Conservation (phyloP, 1,140 invertebrate species). For the Pteromalus puparum region DNA sequence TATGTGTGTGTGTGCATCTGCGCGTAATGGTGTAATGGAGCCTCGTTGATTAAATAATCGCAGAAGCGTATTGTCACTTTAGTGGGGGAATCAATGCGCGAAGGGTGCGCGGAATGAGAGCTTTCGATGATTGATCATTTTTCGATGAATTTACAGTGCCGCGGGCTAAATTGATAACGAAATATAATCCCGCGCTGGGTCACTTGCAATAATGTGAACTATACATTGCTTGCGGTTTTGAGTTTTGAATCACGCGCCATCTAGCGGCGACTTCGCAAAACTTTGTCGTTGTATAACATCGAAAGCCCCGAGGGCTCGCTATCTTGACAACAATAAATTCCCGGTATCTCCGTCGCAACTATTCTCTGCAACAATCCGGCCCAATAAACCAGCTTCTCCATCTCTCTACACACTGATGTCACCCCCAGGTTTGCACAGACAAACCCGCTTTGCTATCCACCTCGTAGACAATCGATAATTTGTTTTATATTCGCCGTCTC, state of each 20-base stretch:
- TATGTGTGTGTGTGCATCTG: background rate
- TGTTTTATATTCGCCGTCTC: slow-evolving; percentile 25
- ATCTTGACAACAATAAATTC: too few relatives aligned
- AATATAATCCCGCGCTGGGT: too few relatives aligned
- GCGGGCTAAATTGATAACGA: too few relatives aligned
- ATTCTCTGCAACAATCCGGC: background rate
- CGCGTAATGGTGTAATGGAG: background rate
- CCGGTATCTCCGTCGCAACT: too few relatives aligned
- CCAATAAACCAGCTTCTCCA: background rate
- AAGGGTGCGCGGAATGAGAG: background rate
- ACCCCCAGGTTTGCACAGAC: background rate
- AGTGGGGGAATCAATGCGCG: background rate
- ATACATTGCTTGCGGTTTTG: too few relatives aligned
- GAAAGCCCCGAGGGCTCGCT: too few relatives aligned
- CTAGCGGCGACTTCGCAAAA: background rate
- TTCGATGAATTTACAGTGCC: too few relatives aligned
- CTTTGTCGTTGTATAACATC: background rate
- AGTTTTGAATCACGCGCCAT: too few relatives aligned
- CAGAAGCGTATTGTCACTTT: background rate
- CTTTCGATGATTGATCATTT: too few relatives aligned
- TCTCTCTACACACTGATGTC: background rate
- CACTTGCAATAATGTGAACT: too few relatives aligned
- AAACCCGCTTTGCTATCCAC: background rate
- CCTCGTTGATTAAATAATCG: slow-evolving; percentile 28
- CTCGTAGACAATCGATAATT: slow-evolving; percentile 35